Base-by-base conservation (phyloP, 2,888 invertebrate species). In the Drosophila quinaria region DNA sequence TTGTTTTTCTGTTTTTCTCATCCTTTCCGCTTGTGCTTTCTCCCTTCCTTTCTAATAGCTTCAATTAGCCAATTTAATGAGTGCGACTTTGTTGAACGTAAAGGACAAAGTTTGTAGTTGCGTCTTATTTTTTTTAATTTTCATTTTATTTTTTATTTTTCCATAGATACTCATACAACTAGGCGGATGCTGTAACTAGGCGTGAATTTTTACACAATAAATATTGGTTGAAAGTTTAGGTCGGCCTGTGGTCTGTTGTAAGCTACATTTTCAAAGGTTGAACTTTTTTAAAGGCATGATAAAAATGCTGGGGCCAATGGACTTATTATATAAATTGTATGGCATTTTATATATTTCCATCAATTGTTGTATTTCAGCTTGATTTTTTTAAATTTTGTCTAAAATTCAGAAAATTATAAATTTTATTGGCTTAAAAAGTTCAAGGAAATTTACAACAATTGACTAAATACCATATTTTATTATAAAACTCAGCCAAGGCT, bases 171-270 rank as follows among this genome's bases (percentile, higher is more conserved):
- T 15, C 55, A 29, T 31, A 50, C 44, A 13, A 22, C 5, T 6
- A 35, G 39, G 29, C 29, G 42, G 54, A 56, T 58, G n/a, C 58
- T 60, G 42, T 42, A 61, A 62, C 62, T 61, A 75, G 78, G 88
- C 87, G 88, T 84, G 79, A 85, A 77, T 85, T 83, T 87, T 85
- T 68, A 81, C 87, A 82, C 81, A 85, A 81, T 81, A 81, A 79
- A 79, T 82, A 84, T 81, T 76, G 75, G 73, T 51, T 52, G 55
- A 60, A 69, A 70, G 63, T 73, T 66, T 66, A 25, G 46, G 37
- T 22, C 22, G 41, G 65, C 33, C 46, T 70, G 55, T 74, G 70
- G 50, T 37, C 25, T 55, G 41, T 37, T 58, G 33, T 31, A 22
- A 41, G 54, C 58, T 9, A 41, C 47, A 58, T 62, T 78, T 63